Evolutionary conservation across 2,888 invertebrate species (phyloP), one percentile per base, ranked within the genome.

Genomic region (Mesoligia furuncula): DNA sequence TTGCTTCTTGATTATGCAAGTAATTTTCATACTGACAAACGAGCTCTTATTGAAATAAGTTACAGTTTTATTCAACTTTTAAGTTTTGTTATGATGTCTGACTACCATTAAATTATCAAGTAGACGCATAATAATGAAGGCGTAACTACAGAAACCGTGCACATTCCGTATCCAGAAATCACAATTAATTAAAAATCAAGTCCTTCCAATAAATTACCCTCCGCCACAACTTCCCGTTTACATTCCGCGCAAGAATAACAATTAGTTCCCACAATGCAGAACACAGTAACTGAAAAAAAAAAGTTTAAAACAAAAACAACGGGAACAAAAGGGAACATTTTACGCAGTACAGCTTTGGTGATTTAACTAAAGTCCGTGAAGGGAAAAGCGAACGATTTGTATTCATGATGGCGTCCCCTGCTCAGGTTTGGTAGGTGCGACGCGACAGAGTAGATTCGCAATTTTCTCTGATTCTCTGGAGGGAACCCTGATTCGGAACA

Each of bases 301-400:
- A 80, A 83, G 75, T 74, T 76, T 77, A 78, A n/a, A 54, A 78
- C 62, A 77, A 81, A 78, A 88, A 81, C 79, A 80, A 80, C 70
- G 66, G 51, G 83, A 77, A 77, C 80, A 87, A 87, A 89, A 83
- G 73, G 75, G 75, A 84, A 85, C 80, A 86, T 90, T 89, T 85
- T 82, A 88, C 87, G 89, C 85, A 89, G 85, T 88, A 84, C 85
- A 84, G 84, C 85, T 85, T 82, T 81, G 88, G 88, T 89, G 90
- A 90, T 90, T 90, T 90, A 90, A 89, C 88, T 87, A 89, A 87
- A 88, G 87, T 87, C 87, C 87, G 87, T 85, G 87, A 88, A 88
- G 85, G 89, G 80, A 85, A 87, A 84, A 87, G 82, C 86, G 88
- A 84, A 84, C 90, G 86, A 90, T 90, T 90, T 90, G 90, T 90